Percentiles rank a stretch among this genome's conserved stretches.
Conservation (phyloP, 2,113 vertebrate species). For the Nothobranchius furzeri region DNA sequence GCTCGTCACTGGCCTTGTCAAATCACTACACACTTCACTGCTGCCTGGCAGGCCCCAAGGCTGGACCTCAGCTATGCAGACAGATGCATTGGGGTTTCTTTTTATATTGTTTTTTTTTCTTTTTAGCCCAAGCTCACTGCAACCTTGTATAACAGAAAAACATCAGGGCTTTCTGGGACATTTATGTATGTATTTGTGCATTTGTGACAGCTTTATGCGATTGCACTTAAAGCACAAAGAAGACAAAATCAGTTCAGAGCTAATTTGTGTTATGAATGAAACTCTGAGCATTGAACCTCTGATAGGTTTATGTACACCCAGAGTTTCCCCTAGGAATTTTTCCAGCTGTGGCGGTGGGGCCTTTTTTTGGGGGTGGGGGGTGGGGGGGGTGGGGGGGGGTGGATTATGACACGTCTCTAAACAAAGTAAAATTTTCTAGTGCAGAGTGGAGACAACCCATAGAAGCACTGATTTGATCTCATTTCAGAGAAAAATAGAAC, state of each 20-base stretch:
- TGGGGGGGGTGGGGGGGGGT: too few relatives aligned
- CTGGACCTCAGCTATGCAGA: constrained; percentile 56
- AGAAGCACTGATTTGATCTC: too few relatives aligned
- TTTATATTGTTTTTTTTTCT: constrained; percentile 31
- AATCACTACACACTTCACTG: constrained; percentile 75
- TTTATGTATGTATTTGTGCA: constrained; percentile 25
- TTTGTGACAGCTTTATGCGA: constrained; percentile 17
- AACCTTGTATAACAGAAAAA: constrained; percentile 39
- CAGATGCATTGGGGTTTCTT: constrained; percentile 53
- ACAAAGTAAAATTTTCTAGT: too few relatives aligned
- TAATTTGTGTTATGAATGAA: constrained; percentile 63
- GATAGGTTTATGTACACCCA: constrained; percentile 40
- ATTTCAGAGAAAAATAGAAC: too few relatives aligned
- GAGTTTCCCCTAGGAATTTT: too few relatives aligned
- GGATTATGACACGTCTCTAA: too few relatives aligned
- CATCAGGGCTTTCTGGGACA: constrained; percentile 23
- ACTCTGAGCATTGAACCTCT: constrained; percentile 53
- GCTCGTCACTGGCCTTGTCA: constrained; percentile 76
- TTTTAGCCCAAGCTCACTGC: constrained; percentile 36
- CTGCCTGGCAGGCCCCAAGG: constrained; percentile 56
- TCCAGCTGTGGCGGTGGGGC: too few relatives aligned
- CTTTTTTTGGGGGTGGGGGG: too few relatives aligned
- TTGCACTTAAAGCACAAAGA: too few relatives aligned
- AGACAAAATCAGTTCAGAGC: constrained; percentile 49
- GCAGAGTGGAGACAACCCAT: too few relatives aligned